These are phyloP conservation scores for Allygus modestus DNA, from an alignment of 2,888 invertebrate species.

Conservation along the genomic window DNA sequence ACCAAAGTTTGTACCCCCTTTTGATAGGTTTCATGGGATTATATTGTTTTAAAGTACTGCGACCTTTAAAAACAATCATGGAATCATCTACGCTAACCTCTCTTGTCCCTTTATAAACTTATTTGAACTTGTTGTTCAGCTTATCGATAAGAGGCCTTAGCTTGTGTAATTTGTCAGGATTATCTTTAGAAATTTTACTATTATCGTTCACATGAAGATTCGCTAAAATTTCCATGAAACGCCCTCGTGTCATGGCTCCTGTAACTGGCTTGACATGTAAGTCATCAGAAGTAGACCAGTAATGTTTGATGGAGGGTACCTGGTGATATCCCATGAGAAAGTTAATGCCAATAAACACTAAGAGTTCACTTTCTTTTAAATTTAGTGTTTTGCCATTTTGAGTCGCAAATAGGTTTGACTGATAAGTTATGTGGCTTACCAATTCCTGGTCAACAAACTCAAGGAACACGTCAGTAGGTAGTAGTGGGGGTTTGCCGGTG, in stretches of 20 bases:
- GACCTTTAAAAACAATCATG: constrained; percentile 62
- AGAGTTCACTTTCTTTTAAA: constrained; percentile 54
- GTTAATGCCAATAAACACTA: constrained; percentile 62
- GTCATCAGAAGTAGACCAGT: constrained; percentile 59
- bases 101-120: constrained; percentile 61
- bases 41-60: constrained; percentile 58
- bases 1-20: constrained; percentile 63
- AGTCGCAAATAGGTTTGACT: constrained; percentile 63
- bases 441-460: constrained; percentile 9
- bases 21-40: constrained; percentile 61
- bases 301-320: constrained; percentile 48
- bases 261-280: constrained; percentile 60
- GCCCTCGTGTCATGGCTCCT: constrained; percentile 63
- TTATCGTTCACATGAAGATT: constrained; percentile 67
- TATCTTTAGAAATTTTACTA: constrained; percentile 64
- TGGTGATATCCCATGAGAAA: constrained; percentile 58
- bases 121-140: constrained; percentile 65
- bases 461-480: constrained; percentile 50
- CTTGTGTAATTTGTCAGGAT: too few species aligned
- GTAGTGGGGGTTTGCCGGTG: too few species aligned
- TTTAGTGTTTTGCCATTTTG: constrained; percentile 42
- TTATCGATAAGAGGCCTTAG: constrained; percentile 63
- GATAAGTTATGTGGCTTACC: constrained; percentile 48
- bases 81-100: constrained; percentile 60
- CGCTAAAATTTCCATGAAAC: constrained; percentile 64